Conservation (phyloP, 2,113 vertebrate genomes). For the Callaeas wilsoni region DNA sequence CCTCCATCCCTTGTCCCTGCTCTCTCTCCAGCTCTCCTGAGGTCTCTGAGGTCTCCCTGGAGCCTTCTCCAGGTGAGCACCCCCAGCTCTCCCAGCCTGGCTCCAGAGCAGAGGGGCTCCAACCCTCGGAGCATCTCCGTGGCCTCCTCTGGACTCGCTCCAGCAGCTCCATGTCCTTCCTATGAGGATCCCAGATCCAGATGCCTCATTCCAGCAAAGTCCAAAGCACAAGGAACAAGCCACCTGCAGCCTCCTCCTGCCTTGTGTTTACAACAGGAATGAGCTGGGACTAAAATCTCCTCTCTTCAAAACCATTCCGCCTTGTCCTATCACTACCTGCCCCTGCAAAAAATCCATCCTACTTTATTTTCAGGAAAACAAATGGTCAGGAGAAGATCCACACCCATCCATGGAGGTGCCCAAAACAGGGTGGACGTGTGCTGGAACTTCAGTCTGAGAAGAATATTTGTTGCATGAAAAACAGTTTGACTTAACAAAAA, state of each 20-base stretch:
- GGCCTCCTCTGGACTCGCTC: background rate
- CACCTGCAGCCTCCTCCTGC: background rate
- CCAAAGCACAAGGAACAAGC: background rate
- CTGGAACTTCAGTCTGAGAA: background rate
- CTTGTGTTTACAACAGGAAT: background rate
- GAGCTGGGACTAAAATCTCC: background rate
- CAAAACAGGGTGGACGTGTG: background rate
- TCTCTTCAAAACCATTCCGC: background rate
- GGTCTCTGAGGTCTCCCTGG: background rate
- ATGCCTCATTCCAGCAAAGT: background rate
- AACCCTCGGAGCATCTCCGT: rapidly evolving
- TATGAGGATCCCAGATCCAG: background rate
- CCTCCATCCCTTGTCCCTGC: background rate
- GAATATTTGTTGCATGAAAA: background rate
- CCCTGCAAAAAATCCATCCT: background rate
- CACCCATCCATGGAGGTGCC: rapidly evolving
- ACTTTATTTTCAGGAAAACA: background rate
- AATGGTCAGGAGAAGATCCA: background rate
- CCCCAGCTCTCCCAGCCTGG: background rate
- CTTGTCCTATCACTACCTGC: background rate
- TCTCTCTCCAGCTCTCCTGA: background rate
- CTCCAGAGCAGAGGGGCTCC: background rate
- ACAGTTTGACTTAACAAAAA: background rate
- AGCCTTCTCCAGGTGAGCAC: rapidly evolving
- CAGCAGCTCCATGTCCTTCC: background rate